phyloP scores from a whole-genome alignment of 2,113 vertebrate species.

The Eublepharis macularius region DNA sequence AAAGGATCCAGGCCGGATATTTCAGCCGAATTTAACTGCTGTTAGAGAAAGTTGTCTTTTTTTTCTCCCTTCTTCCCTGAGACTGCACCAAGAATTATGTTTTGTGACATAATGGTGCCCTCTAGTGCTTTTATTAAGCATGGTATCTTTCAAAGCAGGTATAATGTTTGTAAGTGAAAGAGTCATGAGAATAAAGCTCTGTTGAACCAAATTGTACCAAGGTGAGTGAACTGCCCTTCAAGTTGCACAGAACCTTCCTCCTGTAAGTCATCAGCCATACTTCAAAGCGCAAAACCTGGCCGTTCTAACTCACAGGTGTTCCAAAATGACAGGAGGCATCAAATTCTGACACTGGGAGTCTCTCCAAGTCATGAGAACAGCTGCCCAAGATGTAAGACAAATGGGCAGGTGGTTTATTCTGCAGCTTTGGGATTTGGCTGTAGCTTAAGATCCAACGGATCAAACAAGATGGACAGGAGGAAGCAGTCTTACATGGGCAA shows the following conservation, averaged over 20 bases:
- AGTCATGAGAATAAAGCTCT: background rate
- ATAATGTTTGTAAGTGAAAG: background rate
- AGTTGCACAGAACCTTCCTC: background rate
- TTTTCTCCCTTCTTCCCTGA: background rate
- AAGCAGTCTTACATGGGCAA: background rate
- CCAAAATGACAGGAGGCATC: background rate
- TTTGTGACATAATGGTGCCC: conserved; percentile 69
- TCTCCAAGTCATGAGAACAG: background rate
- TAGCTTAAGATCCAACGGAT: background rate
- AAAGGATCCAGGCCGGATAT: conserved; percentile 46
- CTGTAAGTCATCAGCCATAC: background rate
- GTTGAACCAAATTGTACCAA: background rate
- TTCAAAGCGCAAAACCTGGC: background rate
- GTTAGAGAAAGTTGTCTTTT: background rate
- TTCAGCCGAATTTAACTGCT: background rate
- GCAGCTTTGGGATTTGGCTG: background rate
- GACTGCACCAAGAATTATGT: background rate
- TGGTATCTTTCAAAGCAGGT: background rate
- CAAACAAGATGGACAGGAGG: background rate
- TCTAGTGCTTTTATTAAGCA: conserved; percentile 63
- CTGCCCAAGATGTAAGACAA: background rate
- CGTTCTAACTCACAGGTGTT: background rate
- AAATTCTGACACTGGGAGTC: background rate
- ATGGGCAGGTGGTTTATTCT: background rate
- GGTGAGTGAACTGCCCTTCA: background rate